These are phyloP conservation scores for Sussaba pulchella DNA, from an alignment of 2,888 invertebrate species.

Conservation along the genomic window DNA sequence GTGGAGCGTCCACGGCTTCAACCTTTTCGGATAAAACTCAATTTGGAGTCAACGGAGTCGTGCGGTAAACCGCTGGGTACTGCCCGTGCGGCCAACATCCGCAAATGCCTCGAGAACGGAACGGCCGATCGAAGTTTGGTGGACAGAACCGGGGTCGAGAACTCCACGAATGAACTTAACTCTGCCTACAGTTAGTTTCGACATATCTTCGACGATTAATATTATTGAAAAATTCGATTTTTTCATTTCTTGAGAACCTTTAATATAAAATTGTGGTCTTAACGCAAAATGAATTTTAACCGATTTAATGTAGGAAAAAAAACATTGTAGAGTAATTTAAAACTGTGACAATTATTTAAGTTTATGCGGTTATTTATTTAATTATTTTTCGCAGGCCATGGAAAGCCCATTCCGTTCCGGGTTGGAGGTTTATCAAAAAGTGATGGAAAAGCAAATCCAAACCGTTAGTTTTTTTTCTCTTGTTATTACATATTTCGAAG, in stretches of 20 bases:
- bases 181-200: too few relatives aligned
- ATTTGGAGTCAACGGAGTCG: not conserved
- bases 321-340: too few relatives aligned
- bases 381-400: not conserved
- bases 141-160: too few relatives aligned
- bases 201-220: too few relatives aligned
- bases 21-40: conserved; percentile 25
- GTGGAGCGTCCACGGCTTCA: conserved; percentile 2
- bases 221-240: too few relatives aligned
- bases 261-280: too few relatives aligned
- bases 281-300: too few relatives aligned
- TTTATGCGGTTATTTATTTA: not conserved
- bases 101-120: too few relatives aligned
- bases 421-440: not conserved
- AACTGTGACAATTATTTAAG: not conserved
- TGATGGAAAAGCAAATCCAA: not conserved
- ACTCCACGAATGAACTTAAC: too few relatives aligned
- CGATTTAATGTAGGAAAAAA: not conserved
- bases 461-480: not conserved
- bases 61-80: not conserved
- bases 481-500: not conserved
- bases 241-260: too few relatives aligned
- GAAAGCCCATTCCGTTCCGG: not conserved
- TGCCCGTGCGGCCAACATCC: too few relatives aligned
- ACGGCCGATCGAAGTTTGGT: too few relatives aligned